phyloP scores from a whole-genome alignment of 2,888 invertebrate genomes.

The Platerodrilus igneus region DNA sequence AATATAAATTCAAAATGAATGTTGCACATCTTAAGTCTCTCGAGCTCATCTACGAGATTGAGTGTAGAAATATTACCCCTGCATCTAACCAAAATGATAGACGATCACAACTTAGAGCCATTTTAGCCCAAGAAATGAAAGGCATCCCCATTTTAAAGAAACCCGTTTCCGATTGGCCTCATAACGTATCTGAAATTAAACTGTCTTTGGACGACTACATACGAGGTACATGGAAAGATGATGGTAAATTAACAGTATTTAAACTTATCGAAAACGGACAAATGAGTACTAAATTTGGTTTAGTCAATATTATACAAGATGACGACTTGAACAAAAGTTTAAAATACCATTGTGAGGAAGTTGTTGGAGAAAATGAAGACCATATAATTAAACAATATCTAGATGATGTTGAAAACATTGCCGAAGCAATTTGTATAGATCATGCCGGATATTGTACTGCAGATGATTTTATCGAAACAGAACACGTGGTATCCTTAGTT shows the following conservation, averaged over 20 bases:
- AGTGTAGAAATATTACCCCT: no score
- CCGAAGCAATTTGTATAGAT: constrained; percentile 53
- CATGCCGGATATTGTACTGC: constrained; percentile 50
- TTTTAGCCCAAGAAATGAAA: no score
- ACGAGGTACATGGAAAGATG: constrained; percentile 71
- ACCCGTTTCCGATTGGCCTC: no score
- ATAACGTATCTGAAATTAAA: no score
- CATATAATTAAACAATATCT: constrained; percentile 58
- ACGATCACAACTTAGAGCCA: no score
- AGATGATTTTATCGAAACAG: no score
- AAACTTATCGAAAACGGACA: constrained; percentile 62
- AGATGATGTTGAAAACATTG: constrained; percentile 47
- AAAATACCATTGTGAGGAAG: constrained; percentile 71
- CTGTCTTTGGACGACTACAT: constrained; percentile 93
- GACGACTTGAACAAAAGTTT: constrained; percentile 81
- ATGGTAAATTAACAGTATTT: constrained; percentile 66
- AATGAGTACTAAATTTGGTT: constrained; percentile 71
- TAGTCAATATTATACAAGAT: constrained; percentile 79
- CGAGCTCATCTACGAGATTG: no score
- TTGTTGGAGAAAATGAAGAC: constrained; percentile 69
- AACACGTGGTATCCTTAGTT: no score
- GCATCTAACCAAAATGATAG: no score
- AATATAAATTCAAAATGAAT: no score
- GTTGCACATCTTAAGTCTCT: no score
- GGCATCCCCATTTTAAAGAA: no score